phyloP scores from a whole-genome alignment of 2,113 vertebrate genomes.

The Aegithalos caudatus region DNA sequence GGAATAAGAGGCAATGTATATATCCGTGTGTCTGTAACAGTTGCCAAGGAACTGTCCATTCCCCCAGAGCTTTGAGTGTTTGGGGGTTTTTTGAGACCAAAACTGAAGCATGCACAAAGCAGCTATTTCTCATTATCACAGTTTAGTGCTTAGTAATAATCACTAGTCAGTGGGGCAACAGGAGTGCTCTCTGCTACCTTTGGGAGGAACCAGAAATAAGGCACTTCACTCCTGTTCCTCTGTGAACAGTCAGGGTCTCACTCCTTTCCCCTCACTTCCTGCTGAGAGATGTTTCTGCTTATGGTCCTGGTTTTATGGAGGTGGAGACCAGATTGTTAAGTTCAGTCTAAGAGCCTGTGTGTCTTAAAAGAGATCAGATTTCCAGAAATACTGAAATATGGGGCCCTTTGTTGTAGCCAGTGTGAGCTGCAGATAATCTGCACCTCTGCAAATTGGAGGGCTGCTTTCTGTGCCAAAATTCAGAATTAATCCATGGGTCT shows the following conservation, averaged over 20 bases:
- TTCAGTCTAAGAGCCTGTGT: neutral
- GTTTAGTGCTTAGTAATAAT: neutral
- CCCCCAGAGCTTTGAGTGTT: neutral
- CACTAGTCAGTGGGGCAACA: neutral
- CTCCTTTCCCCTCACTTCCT: neutral
- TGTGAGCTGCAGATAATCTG: neutral
- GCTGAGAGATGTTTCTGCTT: neutral
- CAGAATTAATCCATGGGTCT: neutral
- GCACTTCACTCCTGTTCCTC: neutral
- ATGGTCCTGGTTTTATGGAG: neutral
- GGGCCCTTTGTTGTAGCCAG: neutral
- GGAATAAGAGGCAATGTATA: neutral
- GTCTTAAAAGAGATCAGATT: neutral
- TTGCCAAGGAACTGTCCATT: neutral
- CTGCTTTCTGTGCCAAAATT: neutral
- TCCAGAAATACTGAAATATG: neutral
- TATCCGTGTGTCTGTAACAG: fast-evolving
- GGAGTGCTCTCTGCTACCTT: neutral
- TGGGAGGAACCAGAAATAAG: neutral
- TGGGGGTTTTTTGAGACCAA: neutral
- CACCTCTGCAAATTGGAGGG: neutral
- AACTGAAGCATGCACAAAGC: fast-evolving
- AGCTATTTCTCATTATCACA: neutral
- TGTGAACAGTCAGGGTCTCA: neutral
- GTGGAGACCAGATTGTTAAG: fast-evolving